phyloP scores from a whole-genome alignment of 2,797 vertebrate genomes.

The Decapterus maruadsi region DNA sequence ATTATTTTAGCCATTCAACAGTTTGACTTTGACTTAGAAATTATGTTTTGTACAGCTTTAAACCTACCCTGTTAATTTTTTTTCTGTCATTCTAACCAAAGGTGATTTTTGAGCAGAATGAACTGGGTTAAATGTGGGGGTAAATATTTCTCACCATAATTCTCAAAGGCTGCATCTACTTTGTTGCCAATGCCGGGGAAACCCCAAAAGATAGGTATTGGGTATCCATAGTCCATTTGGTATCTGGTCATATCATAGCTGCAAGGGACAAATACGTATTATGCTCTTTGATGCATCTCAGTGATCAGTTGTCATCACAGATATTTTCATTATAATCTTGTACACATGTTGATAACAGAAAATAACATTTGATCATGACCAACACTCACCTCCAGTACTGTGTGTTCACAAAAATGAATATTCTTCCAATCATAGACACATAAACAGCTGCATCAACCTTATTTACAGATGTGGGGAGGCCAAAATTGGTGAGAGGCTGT shows the following conservation, averaged over 20 bases:
- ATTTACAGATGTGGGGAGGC: constrained; percentile 81
- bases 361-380: neutral
- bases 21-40: neutral
- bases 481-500: constrained; percentile 76
- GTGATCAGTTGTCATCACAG: neutral
- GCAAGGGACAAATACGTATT: neutral
- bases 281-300: neutral
- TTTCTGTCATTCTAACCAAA: neutral
- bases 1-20: neutral
- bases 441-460: constrained; percentile 86
- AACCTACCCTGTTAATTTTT: neutral
- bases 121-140: neutral
- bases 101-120: neutral
- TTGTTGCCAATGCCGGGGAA: constrained; percentile 85
- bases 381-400: constrained; percentile 88
- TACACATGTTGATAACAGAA: neutral
- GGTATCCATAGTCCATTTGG: constrained; percentile 76
- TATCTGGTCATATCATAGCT: constrained; percentile 75
- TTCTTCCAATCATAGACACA: constrained; percentile 74
- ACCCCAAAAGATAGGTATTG: constrained; percentile 60
- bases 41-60: neutral
- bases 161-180: constrained; percentile 89
- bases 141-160: constrained; percentile 79
- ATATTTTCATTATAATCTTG: neutral
- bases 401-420: constrained; percentile 84